These are phyloP conservation scores for Dryobotodes eremita DNA, from an alignment of 2,888 invertebrate genomes.

Conservation along the genomic window DNA sequence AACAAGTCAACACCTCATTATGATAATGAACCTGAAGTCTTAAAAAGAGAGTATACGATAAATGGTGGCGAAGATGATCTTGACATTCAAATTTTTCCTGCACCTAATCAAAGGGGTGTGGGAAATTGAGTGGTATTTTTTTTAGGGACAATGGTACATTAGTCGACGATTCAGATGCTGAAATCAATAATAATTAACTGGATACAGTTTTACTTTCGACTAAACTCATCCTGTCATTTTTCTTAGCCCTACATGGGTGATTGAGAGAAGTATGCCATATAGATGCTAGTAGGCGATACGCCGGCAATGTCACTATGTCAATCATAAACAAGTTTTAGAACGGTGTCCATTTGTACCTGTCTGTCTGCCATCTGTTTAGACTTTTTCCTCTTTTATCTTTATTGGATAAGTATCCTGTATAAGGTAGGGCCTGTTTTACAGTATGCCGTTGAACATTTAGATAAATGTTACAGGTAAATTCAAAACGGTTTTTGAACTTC, in stretches of 20 bases:
- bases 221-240: conserved; percentile 6
- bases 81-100: neutral
- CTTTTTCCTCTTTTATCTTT: neutral
- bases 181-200: neutral
- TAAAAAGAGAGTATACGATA: neutral
- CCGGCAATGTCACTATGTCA: conserved; percentile 53
- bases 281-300: conserved; percentile 28
- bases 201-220: conserved; percentile 8
- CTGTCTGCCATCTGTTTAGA: neutral
- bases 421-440: neutral
- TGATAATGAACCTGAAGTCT: conserved; percentile 4
- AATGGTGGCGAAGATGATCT: no score
- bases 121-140: neutral
- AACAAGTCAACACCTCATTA: neutral
- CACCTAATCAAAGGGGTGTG: no score
- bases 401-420: neutral
- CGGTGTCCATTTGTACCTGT: conserved; percentile 27
- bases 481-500: no score
- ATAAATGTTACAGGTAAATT: neutral
- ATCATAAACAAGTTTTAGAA: conserved; percentile 48
- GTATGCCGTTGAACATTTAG: neutral
- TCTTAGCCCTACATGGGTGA: conserved; percentile 22
- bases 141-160: no score
- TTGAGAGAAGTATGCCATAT: conserved; percentile 43
- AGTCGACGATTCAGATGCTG: neutral